Conservation (phyloP, 2,888 invertebrate genomes). For the Thera obeliscata region DNA sequence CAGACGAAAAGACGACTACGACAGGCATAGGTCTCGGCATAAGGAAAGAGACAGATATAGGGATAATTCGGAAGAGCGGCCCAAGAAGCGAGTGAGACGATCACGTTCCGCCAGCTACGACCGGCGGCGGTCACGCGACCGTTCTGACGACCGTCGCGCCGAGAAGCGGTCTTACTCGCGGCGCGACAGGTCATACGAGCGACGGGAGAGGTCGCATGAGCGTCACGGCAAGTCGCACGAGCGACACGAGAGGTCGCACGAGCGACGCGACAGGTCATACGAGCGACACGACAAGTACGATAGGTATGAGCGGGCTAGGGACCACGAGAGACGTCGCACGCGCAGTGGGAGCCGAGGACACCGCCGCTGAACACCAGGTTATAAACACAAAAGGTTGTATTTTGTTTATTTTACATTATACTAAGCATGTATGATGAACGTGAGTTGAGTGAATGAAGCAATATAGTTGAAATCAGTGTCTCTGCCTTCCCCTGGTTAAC, state of each 20-base stretch:
- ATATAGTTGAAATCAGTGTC: neutral
- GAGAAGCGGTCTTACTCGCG: constrained; percentile 57
- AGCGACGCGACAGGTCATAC: constrained; percentile 46
- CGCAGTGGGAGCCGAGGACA: constrained; percentile 69
- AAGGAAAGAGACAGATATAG: constrained; percentile 68
- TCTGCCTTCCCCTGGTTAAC: neutral
- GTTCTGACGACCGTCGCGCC: constrained; percentile 40
- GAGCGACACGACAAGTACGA: constrained; percentile 62
- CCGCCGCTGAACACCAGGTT: constrained; percentile 79
- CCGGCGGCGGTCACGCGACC: constrained; percentile 54
- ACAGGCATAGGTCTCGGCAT: constrained; percentile 60
- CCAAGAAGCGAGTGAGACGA: constrained; percentile 65
- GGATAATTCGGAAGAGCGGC: constrained; percentile 70
- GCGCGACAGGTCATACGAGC: constrained; percentile 50
- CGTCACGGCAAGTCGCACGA: constrained; percentile 56
- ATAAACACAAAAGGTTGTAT: constrained; percentile 74
- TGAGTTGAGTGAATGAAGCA: neutral
- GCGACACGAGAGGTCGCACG: constrained; percentile 28
- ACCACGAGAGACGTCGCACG: constrained; percentile 68
- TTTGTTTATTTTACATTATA: constrained; percentile 39
- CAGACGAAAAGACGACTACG: constrained; percentile 63
- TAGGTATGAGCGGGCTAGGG: constrained; percentile 80
- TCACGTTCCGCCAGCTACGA: constrained; percentile 72
- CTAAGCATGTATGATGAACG: constrained; percentile 9
- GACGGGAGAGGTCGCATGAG: constrained; percentile 35